A percentile compares a stretch with the other conserved stretches of the same genome.
These are phyloP conservation scores for Microcebus griseorufus DNA, from an alignment of 2,113 vertebrate species.

Conservation along the genomic window DNA sequence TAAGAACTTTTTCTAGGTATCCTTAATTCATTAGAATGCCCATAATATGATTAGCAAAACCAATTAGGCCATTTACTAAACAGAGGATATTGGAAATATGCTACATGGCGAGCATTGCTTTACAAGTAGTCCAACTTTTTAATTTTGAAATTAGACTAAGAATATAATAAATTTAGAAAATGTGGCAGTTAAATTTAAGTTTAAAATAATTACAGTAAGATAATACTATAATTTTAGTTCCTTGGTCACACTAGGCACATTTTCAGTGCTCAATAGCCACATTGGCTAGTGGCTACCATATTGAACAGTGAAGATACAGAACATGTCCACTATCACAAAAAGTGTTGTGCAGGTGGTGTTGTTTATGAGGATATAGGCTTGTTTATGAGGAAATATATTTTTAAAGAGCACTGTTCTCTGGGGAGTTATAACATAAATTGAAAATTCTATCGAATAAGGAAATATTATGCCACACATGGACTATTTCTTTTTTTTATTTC, in stretches of 20 bases:
- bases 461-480: background rate
- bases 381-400: background rate
- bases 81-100: background rate
- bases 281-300: background rate
- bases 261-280: background rate
- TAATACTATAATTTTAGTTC: slow-evolving; percentile 5
- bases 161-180: slow-evolving; percentile 26
- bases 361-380: background rate
- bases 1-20: background rate
- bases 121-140: slow-evolving; percentile 11
- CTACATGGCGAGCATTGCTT: background rate
- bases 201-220: slow-evolving; percentile 22
- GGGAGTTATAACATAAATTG: background rate
- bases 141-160: slow-evolving; percentile 14
- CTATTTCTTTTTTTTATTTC: background rate
- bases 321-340: background rate
- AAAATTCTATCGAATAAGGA: slow-evolving; percentile 19
- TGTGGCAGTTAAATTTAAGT: background rate
- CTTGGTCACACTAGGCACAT: background rate
- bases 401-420: background rate
- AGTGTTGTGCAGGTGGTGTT: background rate
- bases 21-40: background rate
- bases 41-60: background rate
- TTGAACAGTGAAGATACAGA: background rate
- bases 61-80: slow-evolving; percentile 1